phyloP scores from a whole-genome alignment of 1,140 invertebrate species.

The Harlomillsia oculata region DNA sequence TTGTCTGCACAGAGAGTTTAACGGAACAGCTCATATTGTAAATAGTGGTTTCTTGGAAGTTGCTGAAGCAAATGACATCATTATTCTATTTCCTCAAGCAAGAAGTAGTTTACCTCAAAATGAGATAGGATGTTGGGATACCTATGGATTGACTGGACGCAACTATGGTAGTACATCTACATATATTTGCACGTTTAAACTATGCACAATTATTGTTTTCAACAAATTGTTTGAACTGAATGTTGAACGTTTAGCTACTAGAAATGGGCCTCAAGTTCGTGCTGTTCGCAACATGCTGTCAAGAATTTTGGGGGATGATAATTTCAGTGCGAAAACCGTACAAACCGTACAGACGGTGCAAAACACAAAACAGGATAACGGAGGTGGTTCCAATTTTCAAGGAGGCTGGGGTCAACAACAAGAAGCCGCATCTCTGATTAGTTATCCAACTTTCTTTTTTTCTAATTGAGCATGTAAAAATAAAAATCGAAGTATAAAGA shows the following conservation, averaged over 20 bases:
- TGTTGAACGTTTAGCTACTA: slow-evolving; percentile 17
- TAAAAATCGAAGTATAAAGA: no score
- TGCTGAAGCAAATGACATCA: slow-evolving; percentile 24
- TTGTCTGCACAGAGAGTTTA: slow-evolving; percentile 24
- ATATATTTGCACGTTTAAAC: neutral
- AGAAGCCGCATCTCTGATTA: no score
- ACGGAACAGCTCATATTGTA: slow-evolving; percentile 27
- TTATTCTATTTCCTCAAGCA: slow-evolving; percentile 31
- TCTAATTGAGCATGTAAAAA: no score
- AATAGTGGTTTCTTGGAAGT: slow-evolving; percentile 31
- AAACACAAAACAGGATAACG: no score
- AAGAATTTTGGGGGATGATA: slow-evolving; percentile 15
- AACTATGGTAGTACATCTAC: slow-evolving; percentile 8
- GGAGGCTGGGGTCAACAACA: no score
- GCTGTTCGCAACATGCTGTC: slow-evolving; percentile 20
- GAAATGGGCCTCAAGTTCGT: slow-evolving; percentile 23
- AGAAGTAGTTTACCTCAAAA: slow-evolving; percentile 9
- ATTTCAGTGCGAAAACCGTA: neutral
- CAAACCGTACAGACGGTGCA: no score
- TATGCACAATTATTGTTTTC: neutral
- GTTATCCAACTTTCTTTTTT: no score
- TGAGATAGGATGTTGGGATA: slow-evolving; percentile 31
- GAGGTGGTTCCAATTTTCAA: no score
- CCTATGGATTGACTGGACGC: slow-evolving; percentile 14
- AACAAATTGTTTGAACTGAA: neutral